These are phyloP conservation scores for Neosilurus hyrtlii DNA, from an alignment of 2,797 vertebrate species.

Conservation along the genomic window DNA sequence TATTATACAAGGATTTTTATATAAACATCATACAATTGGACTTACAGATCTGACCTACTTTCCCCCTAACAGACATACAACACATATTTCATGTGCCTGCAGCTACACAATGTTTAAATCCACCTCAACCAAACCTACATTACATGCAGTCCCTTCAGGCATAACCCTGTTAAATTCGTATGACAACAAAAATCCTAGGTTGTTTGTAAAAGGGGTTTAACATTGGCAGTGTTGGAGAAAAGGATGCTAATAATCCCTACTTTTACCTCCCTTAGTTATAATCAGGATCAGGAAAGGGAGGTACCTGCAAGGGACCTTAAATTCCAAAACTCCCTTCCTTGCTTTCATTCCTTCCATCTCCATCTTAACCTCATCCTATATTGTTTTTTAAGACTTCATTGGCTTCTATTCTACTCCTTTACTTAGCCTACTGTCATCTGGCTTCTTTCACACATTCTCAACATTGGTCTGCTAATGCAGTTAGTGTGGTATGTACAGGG, in stretches of 20 bases:
- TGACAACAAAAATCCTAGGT: too few species aligned
- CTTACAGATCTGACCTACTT: too few species aligned
- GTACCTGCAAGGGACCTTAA: conserved; percentile 39
- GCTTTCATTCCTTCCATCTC: conserved; percentile 40
- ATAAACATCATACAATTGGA: too few species aligned
- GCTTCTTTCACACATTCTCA: conserved; percentile 36
- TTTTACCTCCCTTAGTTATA: conserved; percentile 26
- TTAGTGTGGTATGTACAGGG: conserved; percentile 22
- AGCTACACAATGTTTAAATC: too few species aligned
- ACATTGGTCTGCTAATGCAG: conserved; percentile 34
- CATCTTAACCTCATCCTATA: conserved; percentile 36
- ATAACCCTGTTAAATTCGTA: too few species aligned
- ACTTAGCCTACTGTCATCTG: conserved; percentile 28
- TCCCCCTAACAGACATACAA: too few species aligned
- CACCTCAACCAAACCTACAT: too few species aligned
- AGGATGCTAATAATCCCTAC: conserved; percentile 7
- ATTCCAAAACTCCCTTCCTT: conserved; percentile 25
- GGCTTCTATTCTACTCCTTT: conserved; percentile 14
- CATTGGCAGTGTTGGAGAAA: conserved; percentile 9
- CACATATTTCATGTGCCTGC: too few species aligned
- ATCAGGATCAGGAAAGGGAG: conserved; percentile 41
- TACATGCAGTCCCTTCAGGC: too few species aligned
- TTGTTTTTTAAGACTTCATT: conserved; percentile 29
- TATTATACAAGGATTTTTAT: too few species aligned
- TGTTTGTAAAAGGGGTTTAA: background rate